These are phyloP conservation scores for Netelia melanura DNA, from an alignment of 2,888 invertebrate genomes.

Conservation along the genomic window DNA sequence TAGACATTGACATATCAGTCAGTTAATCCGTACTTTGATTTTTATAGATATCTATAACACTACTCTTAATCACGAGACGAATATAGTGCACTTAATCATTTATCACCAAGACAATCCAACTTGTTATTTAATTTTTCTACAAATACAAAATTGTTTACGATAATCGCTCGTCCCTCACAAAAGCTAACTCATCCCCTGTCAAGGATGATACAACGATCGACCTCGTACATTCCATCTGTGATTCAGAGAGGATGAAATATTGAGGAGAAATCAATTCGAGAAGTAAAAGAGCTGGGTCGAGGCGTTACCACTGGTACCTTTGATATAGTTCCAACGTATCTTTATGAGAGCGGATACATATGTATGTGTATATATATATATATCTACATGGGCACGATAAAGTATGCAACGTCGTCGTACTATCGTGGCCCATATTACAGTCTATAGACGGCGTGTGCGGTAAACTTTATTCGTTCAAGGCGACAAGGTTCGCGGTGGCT, in stretches of 20 bases:
- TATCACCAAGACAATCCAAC: too few species aligned
- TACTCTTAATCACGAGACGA: too few species aligned
- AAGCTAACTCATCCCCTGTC: too few species aligned
- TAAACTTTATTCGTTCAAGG: slow-evolving; percentile 64
- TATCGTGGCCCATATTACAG: slow-evolving; percentile 51
- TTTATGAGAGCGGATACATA: slow-evolving; percentile 42
- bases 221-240: neutral
- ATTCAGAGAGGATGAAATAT: neutral
- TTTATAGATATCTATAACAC: too few species aligned
- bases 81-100: too few species aligned
- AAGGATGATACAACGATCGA: too few species aligned
- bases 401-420: slow-evolving; percentile 52
- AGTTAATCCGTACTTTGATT: too few species aligned
- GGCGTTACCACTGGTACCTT: slow-evolving; percentile 34
- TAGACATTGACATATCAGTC: too few species aligned
- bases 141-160: too few species aligned
- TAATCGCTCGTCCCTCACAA: too few species aligned
- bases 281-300: slow-evolving; percentile 25
- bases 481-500: slow-evolving; percentile 53
- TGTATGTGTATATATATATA: neutral
- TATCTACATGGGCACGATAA: slow-evolving; percentile 14
- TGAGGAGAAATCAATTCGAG: slow-evolving; percentile 38
- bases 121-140: too few species aligned
- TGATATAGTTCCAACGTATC: slow-evolving; percentile 49
- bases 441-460: slow-evolving; percentile 43